phyloP scores from a whole-genome alignment of 2,113 vertebrate genomes.

The Apaloderma vittatum region DNA sequence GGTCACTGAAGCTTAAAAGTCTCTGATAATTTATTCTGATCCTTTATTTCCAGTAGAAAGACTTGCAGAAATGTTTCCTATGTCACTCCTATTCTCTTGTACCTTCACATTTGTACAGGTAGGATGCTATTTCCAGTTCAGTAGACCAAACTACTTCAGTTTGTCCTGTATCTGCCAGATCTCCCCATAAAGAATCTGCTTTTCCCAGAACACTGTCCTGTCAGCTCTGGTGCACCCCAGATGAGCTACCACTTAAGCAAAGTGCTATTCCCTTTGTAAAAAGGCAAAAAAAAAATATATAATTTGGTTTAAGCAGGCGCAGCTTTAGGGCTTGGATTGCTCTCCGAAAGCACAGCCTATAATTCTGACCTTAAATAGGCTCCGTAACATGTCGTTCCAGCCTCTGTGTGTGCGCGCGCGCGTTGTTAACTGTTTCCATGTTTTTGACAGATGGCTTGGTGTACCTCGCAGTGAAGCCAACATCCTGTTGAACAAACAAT shows the following conservation, averaged over 20 bases:
- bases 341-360: background rate
- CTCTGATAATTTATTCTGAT: background rate
- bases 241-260: background rate
- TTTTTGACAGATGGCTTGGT: constrained; percentile 73
- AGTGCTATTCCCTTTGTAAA: background rate
- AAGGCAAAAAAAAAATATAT: background rate
- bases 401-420: background rate
- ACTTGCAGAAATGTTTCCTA: accelerated
- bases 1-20: background rate
- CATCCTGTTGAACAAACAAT: constrained; percentile 73
- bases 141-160: background rate
- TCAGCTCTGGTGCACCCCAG: background rate
- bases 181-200: accelerated
- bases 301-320: background rate
- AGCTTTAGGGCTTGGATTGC: constrained; percentile 33
- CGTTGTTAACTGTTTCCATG: constrained; percentile 59
- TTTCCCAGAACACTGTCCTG: accelerated
- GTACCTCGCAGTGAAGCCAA: constrained; percentile 63
- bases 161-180: background rate
- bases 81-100: background rate
- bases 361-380: constrained; percentile 15
- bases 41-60: background rate
- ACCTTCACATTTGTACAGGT: accelerated
- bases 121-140: background rate
- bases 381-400: constrained; percentile 37